Base-by-base conservation (phyloP, 2,113 vertebrate species). In the Motacilla tschutschensis region DNA sequence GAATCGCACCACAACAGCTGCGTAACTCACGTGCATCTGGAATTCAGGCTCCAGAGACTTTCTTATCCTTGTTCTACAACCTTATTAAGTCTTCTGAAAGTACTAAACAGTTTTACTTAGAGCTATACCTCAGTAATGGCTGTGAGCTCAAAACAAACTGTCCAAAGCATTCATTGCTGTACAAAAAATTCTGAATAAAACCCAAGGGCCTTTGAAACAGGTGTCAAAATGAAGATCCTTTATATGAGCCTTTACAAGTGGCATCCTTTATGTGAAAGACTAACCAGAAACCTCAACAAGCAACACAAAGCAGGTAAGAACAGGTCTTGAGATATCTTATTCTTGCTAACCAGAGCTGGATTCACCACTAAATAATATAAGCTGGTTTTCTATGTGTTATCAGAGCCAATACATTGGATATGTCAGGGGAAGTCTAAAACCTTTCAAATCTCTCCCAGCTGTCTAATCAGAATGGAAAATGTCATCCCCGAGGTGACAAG, bases 1-100 rank as follows among this genome's bases (percentile, higher is more conserved):
- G 9, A 25, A 51, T 58, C 33, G 59, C 51, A 21, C 44, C 40
- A 25, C 21, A 17, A 26, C 19, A n/a, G 36, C 57, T 57, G 44
- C 4, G 0, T 50, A 79, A 72, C 5, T 54, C 29, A 3, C 0
- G 0, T 10, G 12, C n/a, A 41, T 11, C 18, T 66, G 58, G 48
- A 87, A 63, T 85, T 69, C 58, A 57, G 50, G 33, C 22, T 67
- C n/a, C 57, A 38, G 6, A 29, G 41, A 8, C 51, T 57, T 79
- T 46, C n/a, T 48, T 33, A 43, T 7, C 17, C 41, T 80, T 48
- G 10, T 60, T 65, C 46, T 24, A 33, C 20, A 64, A 46, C 19
- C 9, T 40, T 41, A 70, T 3, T 5, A 66, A 36, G 54, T 9
- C 19, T 71, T 77, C 29, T 40, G 31, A 51, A 72, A 65, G 24